Evolutionary conservation across 2,888 invertebrate genomes (phyloP).

Genomic region (Dolomedes plantarius): DNA sequence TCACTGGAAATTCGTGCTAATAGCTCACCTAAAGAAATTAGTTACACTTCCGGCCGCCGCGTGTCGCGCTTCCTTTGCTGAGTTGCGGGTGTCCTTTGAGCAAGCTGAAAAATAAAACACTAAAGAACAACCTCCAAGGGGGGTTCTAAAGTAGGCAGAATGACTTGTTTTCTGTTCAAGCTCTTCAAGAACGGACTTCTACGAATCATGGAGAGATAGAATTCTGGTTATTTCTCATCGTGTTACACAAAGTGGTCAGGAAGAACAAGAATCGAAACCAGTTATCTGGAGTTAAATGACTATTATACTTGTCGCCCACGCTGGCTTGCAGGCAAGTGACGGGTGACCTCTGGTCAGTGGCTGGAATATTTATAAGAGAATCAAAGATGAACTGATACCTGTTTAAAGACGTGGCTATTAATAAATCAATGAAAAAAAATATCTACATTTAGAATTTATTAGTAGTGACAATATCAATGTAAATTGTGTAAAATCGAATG

Average conservation of each 20-base stretch:
- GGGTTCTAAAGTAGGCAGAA: not conserved
- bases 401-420: too few relatives aligned
- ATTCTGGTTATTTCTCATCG: not conserved
- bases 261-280: not conserved
- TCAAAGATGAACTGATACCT: too few relatives aligned
- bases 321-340: not conserved
- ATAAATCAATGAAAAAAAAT: too few relatives aligned
- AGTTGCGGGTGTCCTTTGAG: conserved; percentile 36
- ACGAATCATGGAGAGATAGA: not conserved
- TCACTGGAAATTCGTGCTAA: conserved; percentile 26
- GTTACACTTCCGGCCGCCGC: conserved; percentile 59
- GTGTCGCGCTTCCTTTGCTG: conserved; percentile 27
- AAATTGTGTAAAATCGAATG: too few relatives aligned
- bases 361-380: too few relatives aligned
- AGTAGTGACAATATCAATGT: too few relatives aligned
- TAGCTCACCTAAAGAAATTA: conserved; percentile 37
- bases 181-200: not conserved
- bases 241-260: not conserved
- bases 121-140: not conserved
- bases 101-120: not conserved
- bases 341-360: too few relatives aligned
- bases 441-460: too few relatives aligned
- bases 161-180: not conserved
- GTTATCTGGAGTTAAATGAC: not conserved
- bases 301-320: not conserved